phyloP scores from a whole-genome alignment of 2,113 vertebrate species.

The Psilopogon haemacephalus region DNA sequence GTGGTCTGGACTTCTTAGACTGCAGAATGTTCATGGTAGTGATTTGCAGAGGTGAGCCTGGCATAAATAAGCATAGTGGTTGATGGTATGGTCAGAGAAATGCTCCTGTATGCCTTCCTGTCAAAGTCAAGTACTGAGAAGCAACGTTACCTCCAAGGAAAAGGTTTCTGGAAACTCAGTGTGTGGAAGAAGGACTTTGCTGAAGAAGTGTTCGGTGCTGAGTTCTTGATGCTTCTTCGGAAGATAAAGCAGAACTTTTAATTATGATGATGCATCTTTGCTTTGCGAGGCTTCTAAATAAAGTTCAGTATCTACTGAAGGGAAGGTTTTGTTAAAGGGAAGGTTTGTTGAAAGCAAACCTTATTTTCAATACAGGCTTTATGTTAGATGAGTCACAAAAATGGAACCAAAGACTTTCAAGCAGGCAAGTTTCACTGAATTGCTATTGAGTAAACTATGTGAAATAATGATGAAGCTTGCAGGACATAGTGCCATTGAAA shows the following conservation, averaged over 20 bases:
- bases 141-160: background rate
- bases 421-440: background rate
- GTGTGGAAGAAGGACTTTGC: background rate
- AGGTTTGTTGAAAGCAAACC: background rate
- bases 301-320: background rate
- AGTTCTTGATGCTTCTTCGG: background rate
- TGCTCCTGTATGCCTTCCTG: background rate
- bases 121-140: background rate
- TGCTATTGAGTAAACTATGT: background rate
- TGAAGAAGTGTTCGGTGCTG: background rate
- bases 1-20: background rate
- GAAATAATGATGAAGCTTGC: background rate
- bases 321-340: background rate
- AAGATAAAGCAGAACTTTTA: background rate
- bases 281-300: background rate
- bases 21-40: background rate
- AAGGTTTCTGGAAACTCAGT: background rate
- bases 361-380: background rate
- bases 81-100: rapidly evolving
- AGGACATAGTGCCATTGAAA: background rate
- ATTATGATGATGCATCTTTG: background rate
- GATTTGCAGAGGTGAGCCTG: background rate
- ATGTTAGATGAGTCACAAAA: background rate
- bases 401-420: background rate
- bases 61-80: background rate